Evolutionary conservation across 2,888 invertebrate species (phyloP).

Genomic region (Latheticus oryzae): DNA sequence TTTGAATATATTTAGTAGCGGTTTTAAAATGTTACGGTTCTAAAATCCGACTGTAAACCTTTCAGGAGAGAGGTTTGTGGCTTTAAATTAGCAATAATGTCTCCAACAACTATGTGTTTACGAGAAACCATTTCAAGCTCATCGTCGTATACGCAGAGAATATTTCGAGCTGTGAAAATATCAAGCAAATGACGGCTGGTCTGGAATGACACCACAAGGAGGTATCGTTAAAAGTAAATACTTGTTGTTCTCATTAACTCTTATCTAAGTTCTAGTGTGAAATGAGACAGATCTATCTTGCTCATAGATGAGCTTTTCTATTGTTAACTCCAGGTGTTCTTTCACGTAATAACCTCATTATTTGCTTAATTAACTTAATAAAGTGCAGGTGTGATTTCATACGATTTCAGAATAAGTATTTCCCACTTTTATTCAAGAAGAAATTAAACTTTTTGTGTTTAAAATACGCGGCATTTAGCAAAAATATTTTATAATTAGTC

Average conservation of each 20-base stretch:
- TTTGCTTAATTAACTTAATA: constrained; percentile 18
- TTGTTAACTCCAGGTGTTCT: constrained; percentile 26
- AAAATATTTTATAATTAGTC: no score
- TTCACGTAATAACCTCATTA: constrained; percentile 20
- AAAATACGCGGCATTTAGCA: no score
- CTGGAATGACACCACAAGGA: constrained; percentile 31
- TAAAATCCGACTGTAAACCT: constrained; percentile 28
- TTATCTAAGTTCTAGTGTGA: constrained; percentile 29
- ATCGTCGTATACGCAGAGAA: constrained; percentile 21
- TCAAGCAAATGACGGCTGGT: constrained; percentile 29
- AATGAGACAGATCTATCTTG: constrained; percentile 17
- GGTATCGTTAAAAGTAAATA: constrained; percentile 40
- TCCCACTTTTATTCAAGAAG: no score
- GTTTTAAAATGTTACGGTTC: constrained; percentile 25
- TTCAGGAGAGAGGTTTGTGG: constrained; percentile 10
- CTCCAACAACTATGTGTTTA: constrained; percentile 37
- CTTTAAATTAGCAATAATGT: constrained; percentile 38
- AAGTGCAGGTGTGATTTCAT: no score
- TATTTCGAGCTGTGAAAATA: constrained; percentile 35
- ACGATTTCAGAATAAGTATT: no score
- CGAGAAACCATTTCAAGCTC: constrained; percentile 23
- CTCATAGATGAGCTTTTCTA: constrained; percentile 13
- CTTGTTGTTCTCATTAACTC: constrained; percentile 32
- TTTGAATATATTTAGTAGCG: constrained; percentile 15
- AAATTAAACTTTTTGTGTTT: no score